Evolutionary conservation across 2,797 vertebrate genomes (phyloP).

Genomic region (Diglossa cyanea): DNA sequence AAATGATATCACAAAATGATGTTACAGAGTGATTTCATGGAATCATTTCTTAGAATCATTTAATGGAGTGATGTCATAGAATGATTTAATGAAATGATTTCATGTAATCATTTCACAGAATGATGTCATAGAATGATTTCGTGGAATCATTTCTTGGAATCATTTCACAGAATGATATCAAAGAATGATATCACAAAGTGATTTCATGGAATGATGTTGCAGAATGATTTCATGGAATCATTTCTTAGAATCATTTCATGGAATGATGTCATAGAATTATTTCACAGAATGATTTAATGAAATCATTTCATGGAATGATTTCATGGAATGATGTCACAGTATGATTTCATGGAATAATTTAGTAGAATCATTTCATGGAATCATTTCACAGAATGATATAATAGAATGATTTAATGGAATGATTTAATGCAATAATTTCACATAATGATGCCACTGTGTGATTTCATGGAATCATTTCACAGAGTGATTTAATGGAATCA

Average conservation of each 20-base stretch:
- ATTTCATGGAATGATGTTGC: rapidly evolving
- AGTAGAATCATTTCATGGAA: rapidly evolving
- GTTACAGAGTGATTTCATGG: too few relatives aligned
- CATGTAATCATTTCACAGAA: rapidly evolving
- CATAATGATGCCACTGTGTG: rapidly evolving
- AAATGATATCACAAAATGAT: rapidly evolving
- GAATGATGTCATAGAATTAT: rapidly evolving
- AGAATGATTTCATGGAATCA: rapidly evolving
- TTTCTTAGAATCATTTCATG: rapidly evolving
- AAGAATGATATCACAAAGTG: rapidly evolving
- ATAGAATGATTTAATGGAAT: rapidly evolving
- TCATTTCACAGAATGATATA: rapidly evolving
- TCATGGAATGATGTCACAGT: rapidly evolving
- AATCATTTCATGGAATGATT: rapidly evolving
- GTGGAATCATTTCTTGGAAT: rapidly evolving
- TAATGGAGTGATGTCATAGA: rapidly evolving
- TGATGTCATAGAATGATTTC: rapidly evolving
- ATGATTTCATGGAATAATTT: rapidly evolving
- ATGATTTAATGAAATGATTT: too few relatives aligned
- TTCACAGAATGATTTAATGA: rapidly evolving
- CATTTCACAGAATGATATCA: rapidly evolving
- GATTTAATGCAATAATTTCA: rapidly evolving
- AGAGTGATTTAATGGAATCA: rapidly evolving
- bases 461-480: rapidly evolving
- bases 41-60: rapidly evolving